These are phyloP conservation scores for Colinus virginianus DNA, from an alignment of 2,113 vertebrate genomes.

Conservation along the genomic window DNA sequence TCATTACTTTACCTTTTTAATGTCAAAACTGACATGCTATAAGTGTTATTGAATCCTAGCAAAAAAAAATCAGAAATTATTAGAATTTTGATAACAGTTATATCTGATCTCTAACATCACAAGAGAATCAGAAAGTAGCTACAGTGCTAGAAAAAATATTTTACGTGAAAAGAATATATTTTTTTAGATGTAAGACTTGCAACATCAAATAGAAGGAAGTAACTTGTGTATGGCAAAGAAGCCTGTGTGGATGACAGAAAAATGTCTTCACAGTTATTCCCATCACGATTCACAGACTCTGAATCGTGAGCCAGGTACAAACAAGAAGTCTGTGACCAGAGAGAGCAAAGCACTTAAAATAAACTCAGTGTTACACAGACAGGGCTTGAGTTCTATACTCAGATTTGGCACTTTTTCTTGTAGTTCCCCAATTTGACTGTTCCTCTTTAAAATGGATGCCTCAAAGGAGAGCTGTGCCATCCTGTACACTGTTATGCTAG, in stretches of 20 bases:
- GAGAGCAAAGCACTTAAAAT: neutral
- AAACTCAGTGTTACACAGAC: neutral
- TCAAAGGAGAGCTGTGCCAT: neutral
- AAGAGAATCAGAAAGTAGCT: slow-evolving; percentile 18
- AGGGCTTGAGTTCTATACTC: neutral
- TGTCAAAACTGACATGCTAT: neutral
- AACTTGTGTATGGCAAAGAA: slow-evolving; percentile 27
- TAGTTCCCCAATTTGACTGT: neutral
- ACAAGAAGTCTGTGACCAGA: neutral
- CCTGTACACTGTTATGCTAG: neutral
- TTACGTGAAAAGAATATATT: slow-evolving; percentile 24
- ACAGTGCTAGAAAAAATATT: neutral
- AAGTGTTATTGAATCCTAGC: neutral
- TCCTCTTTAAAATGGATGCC: neutral
- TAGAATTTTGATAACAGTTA: slow-evolving; percentile 7
- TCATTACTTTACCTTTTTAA: neutral
- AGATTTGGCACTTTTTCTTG: neutral
- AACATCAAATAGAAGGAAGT: slow-evolving; percentile 19
- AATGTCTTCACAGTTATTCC: neutral
- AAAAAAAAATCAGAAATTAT: neutral
- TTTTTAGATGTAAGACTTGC: neutral
- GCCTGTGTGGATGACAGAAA: slow-evolving; percentile 26
- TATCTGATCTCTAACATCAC: neutral
- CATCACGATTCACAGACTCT: neutral
- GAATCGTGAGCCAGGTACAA: neutral